phyloP scores from a whole-genome alignment of 1,140 invertebrate genomes.

The Scaptomyza montana region DNA sequence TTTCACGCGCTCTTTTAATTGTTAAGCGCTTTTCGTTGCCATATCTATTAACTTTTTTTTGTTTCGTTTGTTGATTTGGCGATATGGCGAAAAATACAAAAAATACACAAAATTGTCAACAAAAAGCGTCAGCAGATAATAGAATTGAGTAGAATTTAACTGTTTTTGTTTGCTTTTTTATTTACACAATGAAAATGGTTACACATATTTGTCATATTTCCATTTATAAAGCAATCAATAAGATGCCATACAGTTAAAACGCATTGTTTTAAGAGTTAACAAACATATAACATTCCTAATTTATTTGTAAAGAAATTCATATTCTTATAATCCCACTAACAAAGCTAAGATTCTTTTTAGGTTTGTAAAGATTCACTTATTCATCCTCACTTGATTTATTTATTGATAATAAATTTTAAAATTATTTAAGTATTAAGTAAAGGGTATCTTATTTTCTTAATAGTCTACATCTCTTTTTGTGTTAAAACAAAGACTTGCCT shows the following conservation, averaged over 20 bases:
- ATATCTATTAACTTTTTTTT: slow-evolving; percentile 42
- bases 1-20: slow-evolving; percentile 68
- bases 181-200: slow-evolving; percentile 24
- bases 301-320: not conserved
- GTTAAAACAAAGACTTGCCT: slow-evolving; percentile 69
- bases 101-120: slow-evolving; percentile 44
- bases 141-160: slow-evolving; percentile 73
- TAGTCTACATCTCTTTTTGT: slow-evolving; percentile 14
- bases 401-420: too few species aligned
- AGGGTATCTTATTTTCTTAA: slow-evolving; percentile 13
- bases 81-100: slow-evolving; percentile 46
- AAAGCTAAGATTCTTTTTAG: too few species aligned
- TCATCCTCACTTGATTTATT: too few species aligned
- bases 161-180: slow-evolving; percentile 23
- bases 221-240: slow-evolving; percentile 8
- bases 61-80: slow-evolving; percentile 62
- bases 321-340: too few species aligned
- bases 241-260: not conserved
- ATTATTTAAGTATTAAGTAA: too few species aligned
- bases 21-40: slow-evolving; percentile 50
- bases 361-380: too few species aligned
- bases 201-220: slow-evolving; percentile 1
- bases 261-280: not conserved
- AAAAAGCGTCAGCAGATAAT: slow-evolving; percentile 59
- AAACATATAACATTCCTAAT: not conserved